Conservation (phyloP, 2,888 invertebrate genomes). For the Cataglyphis rosenhaueri region DNA sequence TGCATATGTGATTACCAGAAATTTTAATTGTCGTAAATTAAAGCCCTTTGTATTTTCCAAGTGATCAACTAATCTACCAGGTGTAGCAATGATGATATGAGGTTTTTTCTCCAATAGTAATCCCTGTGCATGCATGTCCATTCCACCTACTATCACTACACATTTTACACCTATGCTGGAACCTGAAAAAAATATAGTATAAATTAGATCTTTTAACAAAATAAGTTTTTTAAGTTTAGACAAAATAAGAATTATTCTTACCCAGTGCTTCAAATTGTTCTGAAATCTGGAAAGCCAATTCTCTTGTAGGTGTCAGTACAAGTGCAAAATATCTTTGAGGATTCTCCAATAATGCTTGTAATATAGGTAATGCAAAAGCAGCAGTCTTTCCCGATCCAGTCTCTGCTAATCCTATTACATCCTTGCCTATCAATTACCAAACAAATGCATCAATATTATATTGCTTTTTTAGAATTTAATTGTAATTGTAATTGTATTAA, state of each 20-base stretch:
- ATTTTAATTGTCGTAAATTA: constrained; percentile 94
- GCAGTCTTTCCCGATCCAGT: constrained; percentile 99
- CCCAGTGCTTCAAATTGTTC: constrained; percentile 99
- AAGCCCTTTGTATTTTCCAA: constrained; percentile 99
- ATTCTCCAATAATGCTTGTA: constrained; percentile 95
- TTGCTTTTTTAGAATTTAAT: constrained; percentile 30
- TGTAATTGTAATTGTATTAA: neutral
- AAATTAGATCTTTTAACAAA: neutral
- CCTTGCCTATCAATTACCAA: constrained; percentile 91
- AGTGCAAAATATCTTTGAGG: constrained; percentile 98
- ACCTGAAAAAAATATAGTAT: constrained; percentile 86
- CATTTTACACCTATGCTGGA: constrained; percentile 97
- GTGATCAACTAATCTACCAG: constrained; percentile 98
- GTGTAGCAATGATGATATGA: constrained; percentile 98
- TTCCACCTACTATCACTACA: constrained; percentile 98
- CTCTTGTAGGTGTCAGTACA: constrained; percentile 98
- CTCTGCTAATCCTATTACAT: constrained; percentile 92
- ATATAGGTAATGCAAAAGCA: constrained; percentile 98
- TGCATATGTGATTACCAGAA: constrained; percentile 87
- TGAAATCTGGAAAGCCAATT: constrained; percentile 98
- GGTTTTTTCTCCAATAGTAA: constrained; percentile 97
- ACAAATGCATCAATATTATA: constrained; percentile 77
- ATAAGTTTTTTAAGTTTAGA: too few species aligned
- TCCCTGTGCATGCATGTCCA: constrained; percentile 99
- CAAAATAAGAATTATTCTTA: constrained; percentile 82